Base-by-base conservation (phyloP, 2,797 vertebrate species). In the Miichthys miiuy region DNA sequence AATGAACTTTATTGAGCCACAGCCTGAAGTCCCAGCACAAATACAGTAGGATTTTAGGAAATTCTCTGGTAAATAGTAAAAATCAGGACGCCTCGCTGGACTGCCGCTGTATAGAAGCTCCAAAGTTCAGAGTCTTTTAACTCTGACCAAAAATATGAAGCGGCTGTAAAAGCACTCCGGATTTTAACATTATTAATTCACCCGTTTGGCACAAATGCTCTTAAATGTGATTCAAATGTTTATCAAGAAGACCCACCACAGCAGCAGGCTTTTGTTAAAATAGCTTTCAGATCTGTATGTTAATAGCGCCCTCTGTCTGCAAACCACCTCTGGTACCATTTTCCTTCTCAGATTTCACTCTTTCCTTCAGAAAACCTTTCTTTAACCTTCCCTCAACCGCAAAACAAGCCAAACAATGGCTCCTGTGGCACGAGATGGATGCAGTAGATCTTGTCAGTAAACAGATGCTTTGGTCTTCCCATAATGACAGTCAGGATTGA, bases 291-390 rank as follows among this genome's bases (percentile, higher is more conserved):
- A 87, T 91, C 58, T 76, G 61, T 73, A 71, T 91, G 91, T 70
- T 76, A 34, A 89, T 65, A 86, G 94, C 92, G 93, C 94, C 95
- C 91, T 89, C 95, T 96, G 90, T 88, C 91, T 87, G 86, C 64
- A 51, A 41, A 34, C 48, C 17, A 18, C 57, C 21, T 34, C 48
- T 69, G 62, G 44, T 75, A 25, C 79, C 68, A 27, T 30, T 64
- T 9, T 65, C 27, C 18, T 18, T 64, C 21, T 23, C 50, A 52
- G 4, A 20, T 80, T 41, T 68, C 34, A 41, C 21, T 30, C 44
- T 30, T 48, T 41, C 13, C 4, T 12, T 41, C 38, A 54, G 25
- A 69, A 82, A 87, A 66, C 64, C 52, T 42, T 48, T n/a, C 30
- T n/a, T 73, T 66, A 70, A 76, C 48, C 68, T 77, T 61, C 34